Evolutionary conservation across 1,140 invertebrate species (phyloP).

Genomic region (Leptestheria dahalacensis): DNA sequence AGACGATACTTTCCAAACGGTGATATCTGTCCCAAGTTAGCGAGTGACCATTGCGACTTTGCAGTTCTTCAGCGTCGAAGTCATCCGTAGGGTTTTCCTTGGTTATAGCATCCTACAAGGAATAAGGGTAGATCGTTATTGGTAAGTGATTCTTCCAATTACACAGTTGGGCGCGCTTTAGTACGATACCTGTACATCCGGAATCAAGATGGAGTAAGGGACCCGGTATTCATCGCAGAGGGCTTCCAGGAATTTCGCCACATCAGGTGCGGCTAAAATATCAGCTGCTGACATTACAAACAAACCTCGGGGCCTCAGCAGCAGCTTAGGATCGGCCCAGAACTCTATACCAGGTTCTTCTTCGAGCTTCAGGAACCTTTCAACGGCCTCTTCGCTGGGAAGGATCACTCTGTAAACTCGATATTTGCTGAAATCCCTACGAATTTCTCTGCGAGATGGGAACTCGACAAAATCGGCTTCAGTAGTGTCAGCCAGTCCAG

Average conservation of each 20-base stretch:
- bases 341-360: slow-evolving; percentile 12
- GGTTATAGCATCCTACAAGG: background rate
- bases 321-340: slow-evolving; percentile 12
- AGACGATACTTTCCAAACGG: slow-evolving; percentile 1
- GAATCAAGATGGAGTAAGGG: slow-evolving; percentile 45
- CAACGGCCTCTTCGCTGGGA: slow-evolving; percentile 10
- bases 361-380: slow-evolving; percentile 8
- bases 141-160: background rate
- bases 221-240: background rate
- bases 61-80: background rate
- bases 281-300: slow-evolving; percentile 14
- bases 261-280: slow-evolving; percentile 1
- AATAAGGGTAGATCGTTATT: background rate
- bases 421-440: background rate
- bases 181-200: slow-evolving; percentile 42
- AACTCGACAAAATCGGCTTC: background rate
- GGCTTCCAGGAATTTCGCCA: background rate
- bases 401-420: slow-evolving; percentile 14
- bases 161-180: background rate
- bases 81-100: background rate
- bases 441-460: background rate
- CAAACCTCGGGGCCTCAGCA: slow-evolving; percentile 8
- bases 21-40: slow-evolving; percentile 2
- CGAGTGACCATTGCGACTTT: background rate
- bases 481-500: background rate